Evolutionary conservation across 1,140 invertebrate genomes (phyloP).

Genomic region (Cherax destructor): DNA sequence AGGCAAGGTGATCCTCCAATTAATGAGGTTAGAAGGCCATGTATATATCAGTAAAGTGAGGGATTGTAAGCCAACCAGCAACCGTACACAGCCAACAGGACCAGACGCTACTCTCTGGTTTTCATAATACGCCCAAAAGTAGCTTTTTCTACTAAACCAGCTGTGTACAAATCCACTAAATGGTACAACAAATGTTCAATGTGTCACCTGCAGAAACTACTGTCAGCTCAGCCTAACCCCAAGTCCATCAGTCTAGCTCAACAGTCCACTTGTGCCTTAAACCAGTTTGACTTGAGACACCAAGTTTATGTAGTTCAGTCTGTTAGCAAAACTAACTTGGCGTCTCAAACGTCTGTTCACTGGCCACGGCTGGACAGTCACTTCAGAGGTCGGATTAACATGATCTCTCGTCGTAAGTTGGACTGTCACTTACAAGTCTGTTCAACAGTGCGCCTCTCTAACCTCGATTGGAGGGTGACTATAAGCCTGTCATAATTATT

Average conservation of each 20-base stretch:
- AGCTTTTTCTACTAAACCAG: not conserved
- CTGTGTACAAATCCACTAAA: constrained; percentile 1
- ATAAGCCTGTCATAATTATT: too few relatives aligned
- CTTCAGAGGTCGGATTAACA: not conserved
- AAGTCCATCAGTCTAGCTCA: constrained; percentile 54
- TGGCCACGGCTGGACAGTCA: not conserved
- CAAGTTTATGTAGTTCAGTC: constrained; percentile 16
- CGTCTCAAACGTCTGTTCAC: constrained; percentile 3
- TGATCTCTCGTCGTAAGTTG: not conserved
- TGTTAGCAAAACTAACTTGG: constrained; percentile 1
- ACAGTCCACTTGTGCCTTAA: constrained; percentile 45
- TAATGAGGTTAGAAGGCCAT: not conserved
- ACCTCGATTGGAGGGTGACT: too few relatives aligned
- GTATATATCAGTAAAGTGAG: not conserved
- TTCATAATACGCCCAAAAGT: not conserved
- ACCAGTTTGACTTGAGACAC: constrained; percentile 25
- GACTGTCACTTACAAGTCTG: not conserved
- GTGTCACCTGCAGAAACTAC: not conserved
- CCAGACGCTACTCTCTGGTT: not conserved
- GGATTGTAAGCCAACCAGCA: not conserved
- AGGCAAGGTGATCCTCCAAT: not conserved
- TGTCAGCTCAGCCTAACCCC: constrained; percentile 5
- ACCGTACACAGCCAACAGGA: not conserved
- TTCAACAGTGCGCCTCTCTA: not conserved
- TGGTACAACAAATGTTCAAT: constrained; percentile 9